Base-by-base conservation (phyloP, 2,888 invertebrate species). In the Myopa testacea region DNA sequence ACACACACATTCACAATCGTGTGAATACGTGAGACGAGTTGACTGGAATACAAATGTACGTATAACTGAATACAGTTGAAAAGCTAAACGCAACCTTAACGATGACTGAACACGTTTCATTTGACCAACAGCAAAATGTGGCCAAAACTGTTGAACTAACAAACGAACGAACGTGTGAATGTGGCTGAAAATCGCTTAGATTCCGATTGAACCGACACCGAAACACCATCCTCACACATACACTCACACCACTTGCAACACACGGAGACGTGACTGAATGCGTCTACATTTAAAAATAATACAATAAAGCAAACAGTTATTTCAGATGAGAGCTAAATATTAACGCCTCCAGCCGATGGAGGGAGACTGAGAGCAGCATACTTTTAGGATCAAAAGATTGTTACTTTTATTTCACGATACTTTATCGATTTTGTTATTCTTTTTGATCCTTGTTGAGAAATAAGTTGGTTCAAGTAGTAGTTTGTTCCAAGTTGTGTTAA, bases 91-190 rank as follows among this genome's bases (percentile, higher is more conserved):
- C 40, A 74, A 8, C 12, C 26, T 45, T 19, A 40, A 73, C 19
- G 62, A 26, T 62, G 60, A 60, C 62, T 62, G 62, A 73, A 26
- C 72, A 73, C 72, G 72, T 73, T 60, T 19, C 37, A 12, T 50
- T 73, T 73, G 73, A 26, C 73, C 73, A 73, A 26, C 45, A 45
- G 73, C 73, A 26, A 63, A 63, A 19, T 73, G 6, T 62, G 72
- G 38, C 72, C 70, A 62, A 62, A 71, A 16, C 38, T n/a, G 50
- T 10, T 69, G 45, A 10, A 45, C 45, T 45, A 45, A 6, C 7
- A 6, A 45, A 45, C 45, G 10, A 45, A 1, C 45, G 45, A 45
- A 34, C 26, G 52, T 68, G 38, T 45, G 45, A 3, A 26, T 26
- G 26, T 14, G 68, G 40, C 8, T 26, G 16, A 14, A 68, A 65